These are phyloP conservation scores for Rhinolophus ferrumequinum DNA, from an alignment of 2,113 vertebrate genomes.

Conservation along the genomic window DNA sequence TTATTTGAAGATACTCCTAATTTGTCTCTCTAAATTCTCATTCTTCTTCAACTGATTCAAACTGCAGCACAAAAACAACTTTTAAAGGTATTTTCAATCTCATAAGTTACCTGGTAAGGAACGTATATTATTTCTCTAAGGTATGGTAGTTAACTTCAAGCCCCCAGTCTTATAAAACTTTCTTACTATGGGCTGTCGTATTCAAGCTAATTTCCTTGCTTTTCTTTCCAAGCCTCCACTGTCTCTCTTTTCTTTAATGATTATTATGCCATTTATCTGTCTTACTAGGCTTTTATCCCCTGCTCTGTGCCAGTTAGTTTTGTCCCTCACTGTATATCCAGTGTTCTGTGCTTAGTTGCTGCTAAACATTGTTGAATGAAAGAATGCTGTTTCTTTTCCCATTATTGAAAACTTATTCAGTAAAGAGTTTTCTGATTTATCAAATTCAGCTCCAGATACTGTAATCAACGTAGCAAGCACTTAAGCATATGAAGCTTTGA, in stretches of 20 bases:
- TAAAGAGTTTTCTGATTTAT: slow-evolving; percentile 5
- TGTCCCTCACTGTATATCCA: neutral
- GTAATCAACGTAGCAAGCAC: neutral
- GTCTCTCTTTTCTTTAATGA: neutral
- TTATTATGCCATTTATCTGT: neutral
- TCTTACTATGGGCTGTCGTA: neutral
- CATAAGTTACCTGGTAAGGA: neutral
- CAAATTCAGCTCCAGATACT: neutral
- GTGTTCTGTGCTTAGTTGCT: neutral
- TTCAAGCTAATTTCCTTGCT: neutral
- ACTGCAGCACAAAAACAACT: neutral
- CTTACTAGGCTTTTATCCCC: neutral
- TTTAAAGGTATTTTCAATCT: neutral
- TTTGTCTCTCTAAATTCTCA: neutral
- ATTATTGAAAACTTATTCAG: neutral
- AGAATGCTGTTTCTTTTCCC: neutral
- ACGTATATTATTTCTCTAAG: neutral
- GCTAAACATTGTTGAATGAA: neutral
- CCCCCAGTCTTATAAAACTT: neutral
- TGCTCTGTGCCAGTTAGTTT: neutral
- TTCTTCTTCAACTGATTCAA: slow-evolving; percentile 4
- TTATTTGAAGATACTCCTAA: slow-evolving; percentile 25
- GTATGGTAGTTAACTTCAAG: neutral
- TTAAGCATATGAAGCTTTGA: neutral
- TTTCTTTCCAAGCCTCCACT: neutral